Conservation (phyloP, 2,113 vertebrate genomes). For the Climacteris rufus region DNA sequence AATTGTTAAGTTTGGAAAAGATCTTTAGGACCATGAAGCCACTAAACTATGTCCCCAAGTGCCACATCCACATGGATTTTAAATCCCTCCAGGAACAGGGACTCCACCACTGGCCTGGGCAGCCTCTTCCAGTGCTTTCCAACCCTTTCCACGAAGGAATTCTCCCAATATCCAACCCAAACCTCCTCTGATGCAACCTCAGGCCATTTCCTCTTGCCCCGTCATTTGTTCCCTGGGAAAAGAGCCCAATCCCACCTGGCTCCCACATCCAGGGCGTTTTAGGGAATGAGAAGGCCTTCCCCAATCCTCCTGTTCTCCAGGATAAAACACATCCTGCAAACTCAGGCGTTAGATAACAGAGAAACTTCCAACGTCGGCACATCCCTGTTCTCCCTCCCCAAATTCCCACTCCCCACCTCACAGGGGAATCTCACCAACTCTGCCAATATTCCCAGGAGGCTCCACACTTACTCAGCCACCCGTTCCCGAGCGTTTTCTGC, state of each 20-base stretch:
- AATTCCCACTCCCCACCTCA: neutral
- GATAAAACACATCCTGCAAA: neutral
- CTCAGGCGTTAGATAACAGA: accelerated
- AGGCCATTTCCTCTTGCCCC: neutral
- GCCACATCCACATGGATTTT: neutral
- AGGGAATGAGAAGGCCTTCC: neutral
- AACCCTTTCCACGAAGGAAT: neutral
- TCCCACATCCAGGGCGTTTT: neutral
- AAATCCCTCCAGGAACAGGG: neutral
- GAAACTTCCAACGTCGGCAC: neutral
- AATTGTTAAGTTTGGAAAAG: neutral
- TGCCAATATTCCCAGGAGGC: neutral
- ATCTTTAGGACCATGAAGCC: neutral
- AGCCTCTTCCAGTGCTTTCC: neutral
- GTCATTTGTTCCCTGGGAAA: neutral
- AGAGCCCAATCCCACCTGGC: neutral
- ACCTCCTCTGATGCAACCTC: neutral
- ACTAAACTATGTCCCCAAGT: neutral
- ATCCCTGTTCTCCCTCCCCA: neutral
- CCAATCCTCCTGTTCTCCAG: neutral
- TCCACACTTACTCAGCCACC: neutral
- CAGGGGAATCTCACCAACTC: neutral
- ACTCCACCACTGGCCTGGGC: neutral
- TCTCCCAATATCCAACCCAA: neutral
- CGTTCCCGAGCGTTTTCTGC: neutral